Evolutionary conservation across 2,113 vertebrate species (phyloP).

Genomic region (Sorex araneus): DNA sequence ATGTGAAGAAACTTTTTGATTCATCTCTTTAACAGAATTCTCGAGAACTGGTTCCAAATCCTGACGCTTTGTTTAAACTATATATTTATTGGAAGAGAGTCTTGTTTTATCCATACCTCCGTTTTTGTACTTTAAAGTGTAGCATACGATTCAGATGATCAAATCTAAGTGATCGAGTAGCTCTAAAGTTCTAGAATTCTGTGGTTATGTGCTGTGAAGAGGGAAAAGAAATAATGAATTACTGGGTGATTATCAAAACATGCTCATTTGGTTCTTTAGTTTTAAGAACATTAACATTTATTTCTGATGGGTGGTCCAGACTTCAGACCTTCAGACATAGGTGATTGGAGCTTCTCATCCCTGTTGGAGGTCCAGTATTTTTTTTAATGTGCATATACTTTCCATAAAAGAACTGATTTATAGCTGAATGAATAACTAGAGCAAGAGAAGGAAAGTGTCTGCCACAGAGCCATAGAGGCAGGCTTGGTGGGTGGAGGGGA

Average conservation of each 20-base stretch:
- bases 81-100: neutral
- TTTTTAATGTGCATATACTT: constrained; percentile 71
- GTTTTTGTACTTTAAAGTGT: neutral
- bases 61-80: neutral
- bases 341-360: constrained; percentile 69
- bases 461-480: too few relatives aligned
- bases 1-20: neutral
- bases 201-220: neutral
- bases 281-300: constrained; percentile 68
- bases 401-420: neutral
- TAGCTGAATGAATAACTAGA: constrained; percentile 62
- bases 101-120: neutral
- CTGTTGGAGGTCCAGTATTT: constrained; percentile 67
- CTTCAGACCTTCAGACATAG: neutral
- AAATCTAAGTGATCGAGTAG: accelerated
- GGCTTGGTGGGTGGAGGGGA: too few relatives aligned
- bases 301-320: constrained; percentile 72
- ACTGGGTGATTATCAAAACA: neutral
- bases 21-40: neutral
- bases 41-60: neutral
- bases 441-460: too few relatives aligned
- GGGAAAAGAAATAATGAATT: neutral
- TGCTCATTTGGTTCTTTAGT: neutral
- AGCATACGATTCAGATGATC: neutral
- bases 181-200: neutral